Evolutionary conservation across 2,797 vertebrate species (phyloP).

Genomic region (Enteromius argenteus): DNA sequence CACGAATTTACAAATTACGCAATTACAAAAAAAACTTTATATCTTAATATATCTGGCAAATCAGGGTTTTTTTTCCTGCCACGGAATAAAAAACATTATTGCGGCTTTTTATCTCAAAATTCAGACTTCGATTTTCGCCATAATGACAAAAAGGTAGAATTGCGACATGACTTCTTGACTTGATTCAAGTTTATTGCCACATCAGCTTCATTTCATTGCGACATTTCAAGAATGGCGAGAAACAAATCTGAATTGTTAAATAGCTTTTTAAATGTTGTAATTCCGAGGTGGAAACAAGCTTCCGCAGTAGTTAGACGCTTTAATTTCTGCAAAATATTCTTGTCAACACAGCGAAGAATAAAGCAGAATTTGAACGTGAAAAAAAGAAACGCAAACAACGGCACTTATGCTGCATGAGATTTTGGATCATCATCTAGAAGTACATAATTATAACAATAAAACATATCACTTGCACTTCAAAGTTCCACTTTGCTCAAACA

Average conservation of each 20-base stretch:
- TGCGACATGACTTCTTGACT: not conserved
- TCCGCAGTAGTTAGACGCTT: not conserved
- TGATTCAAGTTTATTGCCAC: not conserved
- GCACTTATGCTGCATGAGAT: not conserved
- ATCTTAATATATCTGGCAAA: too few relatives aligned
- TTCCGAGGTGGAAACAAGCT: not conserved
- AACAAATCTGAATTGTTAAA: not conserved
- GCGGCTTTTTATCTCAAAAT: not conserved
- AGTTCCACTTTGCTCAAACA: not conserved
- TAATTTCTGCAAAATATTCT: not conserved
- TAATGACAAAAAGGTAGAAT: not conserved
- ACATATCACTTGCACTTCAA: not conserved
- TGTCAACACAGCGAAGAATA: not conserved
- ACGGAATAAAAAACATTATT: not conserved
- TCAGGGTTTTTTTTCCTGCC: not conserved
- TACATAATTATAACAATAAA: not conserved
- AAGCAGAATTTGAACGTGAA: not conserved
- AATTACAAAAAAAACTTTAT: not conserved
- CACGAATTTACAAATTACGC: not conserved
- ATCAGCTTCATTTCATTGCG: not conserved
- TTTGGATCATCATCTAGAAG: not conserved
- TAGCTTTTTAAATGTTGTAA: not conserved
- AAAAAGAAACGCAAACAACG: not conserved
- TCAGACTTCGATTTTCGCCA: not conserved
- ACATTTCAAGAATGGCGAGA: not conserved